phyloP scores from a whole-genome alignment of 2,888 invertebrate genomes.

The Cloeon dipterum region DNA sequence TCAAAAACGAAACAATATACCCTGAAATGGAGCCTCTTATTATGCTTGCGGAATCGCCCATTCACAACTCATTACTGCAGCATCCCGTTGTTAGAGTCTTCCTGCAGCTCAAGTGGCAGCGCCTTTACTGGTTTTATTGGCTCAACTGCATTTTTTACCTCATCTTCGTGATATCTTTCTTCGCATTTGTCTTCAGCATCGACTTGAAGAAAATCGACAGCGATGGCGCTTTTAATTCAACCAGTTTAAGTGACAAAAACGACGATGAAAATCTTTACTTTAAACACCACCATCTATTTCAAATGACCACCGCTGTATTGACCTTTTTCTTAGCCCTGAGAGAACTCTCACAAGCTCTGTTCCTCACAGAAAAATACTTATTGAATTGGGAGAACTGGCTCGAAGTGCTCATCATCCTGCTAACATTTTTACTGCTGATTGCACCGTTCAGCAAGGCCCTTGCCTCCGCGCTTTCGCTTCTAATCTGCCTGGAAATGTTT shows the following conservation, averaged over 20 bases:
- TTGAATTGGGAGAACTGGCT: constrained; percentile 48
- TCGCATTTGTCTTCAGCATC: not conserved
- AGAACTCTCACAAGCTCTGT: constrained; percentile 45
- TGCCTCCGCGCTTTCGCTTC: constrained; percentile 45
- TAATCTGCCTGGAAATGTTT: constrained; percentile 54
- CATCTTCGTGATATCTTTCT: constrained; percentile 32
- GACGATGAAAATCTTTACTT: no score
- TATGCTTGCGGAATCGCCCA: constrained; percentile 42
- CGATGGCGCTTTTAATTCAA: not conserved
- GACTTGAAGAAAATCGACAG: no score
- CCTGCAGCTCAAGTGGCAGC: constrained; percentile 57
- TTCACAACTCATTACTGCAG: constrained; percentile 41
- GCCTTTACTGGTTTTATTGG: constrained; percentile 46
- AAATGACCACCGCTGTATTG: constrained; percentile 22
- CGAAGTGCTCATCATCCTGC: constrained; percentile 39
- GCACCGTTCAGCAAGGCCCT: constrained; percentile 13
- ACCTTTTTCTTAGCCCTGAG: constrained; percentile 34
- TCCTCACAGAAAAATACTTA: constrained; percentile 41
- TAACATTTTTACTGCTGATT: constrained; percentile 20
- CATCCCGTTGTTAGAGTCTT: constrained; percentile 64
- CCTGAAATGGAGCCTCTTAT: constrained; percentile 56
- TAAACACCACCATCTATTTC: not conserved
- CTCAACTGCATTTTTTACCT: constrained; percentile 48
- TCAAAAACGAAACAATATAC: no score
- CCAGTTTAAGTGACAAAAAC: no score